Evolutionary conservation across 2,797 vertebrate genomes (phyloP).

Genomic region (Lates japonicus): DNA sequence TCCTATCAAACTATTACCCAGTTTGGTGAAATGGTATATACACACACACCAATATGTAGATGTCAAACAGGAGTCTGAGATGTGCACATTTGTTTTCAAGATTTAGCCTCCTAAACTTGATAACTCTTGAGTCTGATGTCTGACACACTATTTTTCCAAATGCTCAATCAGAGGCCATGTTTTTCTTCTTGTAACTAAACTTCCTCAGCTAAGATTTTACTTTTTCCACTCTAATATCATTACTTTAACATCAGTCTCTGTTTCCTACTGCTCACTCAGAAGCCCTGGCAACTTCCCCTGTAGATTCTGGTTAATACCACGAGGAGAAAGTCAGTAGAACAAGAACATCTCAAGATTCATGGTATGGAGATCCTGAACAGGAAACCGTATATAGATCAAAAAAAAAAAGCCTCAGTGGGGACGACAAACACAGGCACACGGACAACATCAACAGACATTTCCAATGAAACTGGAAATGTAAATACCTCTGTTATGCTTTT

Average conservation of each 20-base stretch:
- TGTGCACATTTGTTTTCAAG: constrained; percentile 53
- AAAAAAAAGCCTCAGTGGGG: neutral
- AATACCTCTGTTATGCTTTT: constrained; percentile 14
- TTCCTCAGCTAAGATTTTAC: constrained; percentile 21
- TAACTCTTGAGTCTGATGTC: constrained; percentile 29
- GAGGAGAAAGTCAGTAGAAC: constrained; percentile 34
- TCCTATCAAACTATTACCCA: constrained; percentile 31
- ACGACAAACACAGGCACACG: neutral
- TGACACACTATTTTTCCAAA: constrained; percentile 43
- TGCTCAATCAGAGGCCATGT: constrained; percentile 1
- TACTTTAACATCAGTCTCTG: constrained; percentile 29
- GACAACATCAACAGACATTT: neutral
- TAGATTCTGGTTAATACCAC: constrained; percentile 43
- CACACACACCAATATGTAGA: constrained; percentile 38
- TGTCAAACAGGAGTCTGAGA: constrained; percentile 53
- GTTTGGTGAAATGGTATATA: constrained; percentile 28
- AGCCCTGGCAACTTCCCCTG: constrained; percentile 22
- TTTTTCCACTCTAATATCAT: constrained; percentile 1
- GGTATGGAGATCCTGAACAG: constrained; percentile 48
- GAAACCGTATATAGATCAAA: constrained; percentile 28
- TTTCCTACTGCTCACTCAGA: constrained; percentile 35
- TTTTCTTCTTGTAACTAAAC: constrained; percentile 25
- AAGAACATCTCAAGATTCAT: constrained; percentile 28
- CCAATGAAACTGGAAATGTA: constrained; percentile 17
- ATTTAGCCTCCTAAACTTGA: constrained; percentile 34